phyloP scores from a whole-genome alignment of 1,140 invertebrate species.

The Drosophila obscura region DNA sequence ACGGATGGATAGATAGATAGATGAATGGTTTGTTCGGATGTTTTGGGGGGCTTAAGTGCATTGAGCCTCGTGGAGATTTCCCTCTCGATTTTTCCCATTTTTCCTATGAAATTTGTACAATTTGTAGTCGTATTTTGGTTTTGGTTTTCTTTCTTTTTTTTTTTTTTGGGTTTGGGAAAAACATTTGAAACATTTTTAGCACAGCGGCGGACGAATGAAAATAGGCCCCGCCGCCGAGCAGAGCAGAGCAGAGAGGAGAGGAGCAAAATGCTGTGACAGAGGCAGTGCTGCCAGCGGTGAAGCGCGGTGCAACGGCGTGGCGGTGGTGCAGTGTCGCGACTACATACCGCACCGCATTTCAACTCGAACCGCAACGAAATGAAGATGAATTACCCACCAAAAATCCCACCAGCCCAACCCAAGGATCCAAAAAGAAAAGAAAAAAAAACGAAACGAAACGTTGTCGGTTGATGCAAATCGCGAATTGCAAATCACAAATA shows the following conservation, averaged over 20 bases:
- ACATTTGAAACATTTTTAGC: constrained; percentile 82
- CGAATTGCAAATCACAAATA: constrained; percentile 79
- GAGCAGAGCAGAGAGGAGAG: background rate
- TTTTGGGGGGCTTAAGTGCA: constrained; percentile 58
- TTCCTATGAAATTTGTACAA: constrained; percentile 24
- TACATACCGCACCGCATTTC: constrained; percentile 80
- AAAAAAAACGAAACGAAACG: background rate
- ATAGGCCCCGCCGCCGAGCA: constrained; percentile 38
- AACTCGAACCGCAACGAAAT: constrained; percentile 82
- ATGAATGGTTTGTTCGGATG: constrained; percentile 25
- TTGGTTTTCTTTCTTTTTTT: constrained; percentile 13
- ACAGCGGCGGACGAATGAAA: constrained; percentile 70
- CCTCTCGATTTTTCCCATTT: constrained; percentile 27
- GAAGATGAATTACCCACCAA: constrained; percentile 80
- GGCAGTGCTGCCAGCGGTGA: background rate
- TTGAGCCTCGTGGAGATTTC: constrained; percentile 47
- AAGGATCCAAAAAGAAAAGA: constrained; percentile 37
- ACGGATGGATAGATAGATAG: constrained; percentile 22
- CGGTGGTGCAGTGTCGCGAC: constrained; percentile 57
- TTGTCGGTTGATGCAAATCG: constrained; percentile 63
- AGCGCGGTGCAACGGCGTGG: constrained; percentile 8
- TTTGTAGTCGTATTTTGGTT: constrained; percentile 19
- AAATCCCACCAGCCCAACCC: constrained; percentile 43
- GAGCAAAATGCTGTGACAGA: background rate
- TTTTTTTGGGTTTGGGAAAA: constrained; percentile 48